phyloP scores from a whole-genome alignment of 2,888 invertebrate species.

The Crocallis elinguaria region DNA sequence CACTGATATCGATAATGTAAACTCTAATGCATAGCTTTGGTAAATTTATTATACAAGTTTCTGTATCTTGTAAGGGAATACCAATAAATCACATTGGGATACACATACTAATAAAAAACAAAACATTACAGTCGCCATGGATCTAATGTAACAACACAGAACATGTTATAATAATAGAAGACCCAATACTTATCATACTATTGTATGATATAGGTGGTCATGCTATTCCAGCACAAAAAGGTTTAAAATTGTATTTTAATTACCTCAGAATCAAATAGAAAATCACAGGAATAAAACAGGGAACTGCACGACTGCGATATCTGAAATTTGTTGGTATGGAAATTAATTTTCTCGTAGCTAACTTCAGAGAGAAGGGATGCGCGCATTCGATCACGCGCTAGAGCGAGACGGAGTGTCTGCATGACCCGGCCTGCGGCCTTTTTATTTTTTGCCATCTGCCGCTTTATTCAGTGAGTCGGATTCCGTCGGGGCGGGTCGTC shows the following conservation, averaged over 20 bases:
- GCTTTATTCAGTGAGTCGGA: constrained; percentile 69
- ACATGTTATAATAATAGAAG: too few species aligned
- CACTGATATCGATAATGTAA: too few species aligned
- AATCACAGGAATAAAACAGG: constrained; percentile 14
- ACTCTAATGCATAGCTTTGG: too few species aligned
- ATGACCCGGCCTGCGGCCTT: constrained; percentile 55
- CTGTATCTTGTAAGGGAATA: too few species aligned
- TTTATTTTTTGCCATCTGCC: constrained; percentile 58
- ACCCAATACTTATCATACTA: too few species aligned
- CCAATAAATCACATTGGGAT: constrained; percentile 1
- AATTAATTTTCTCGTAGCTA: constrained; percentile 26
- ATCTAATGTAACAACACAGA: too few species aligned
- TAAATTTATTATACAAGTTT: too few species aligned
- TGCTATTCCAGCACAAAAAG: neutral
- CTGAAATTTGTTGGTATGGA: constrained; percentile 20
- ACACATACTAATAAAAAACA: constrained; percentile 8
- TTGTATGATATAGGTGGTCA: neutral
- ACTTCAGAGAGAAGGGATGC: constrained; percentile 37
- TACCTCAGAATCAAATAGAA: too few species aligned
- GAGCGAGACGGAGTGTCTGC: constrained; percentile 58
- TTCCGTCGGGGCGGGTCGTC: constrained; percentile 82
- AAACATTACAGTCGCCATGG: constrained; percentile 18
- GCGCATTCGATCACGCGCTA: constrained; percentile 37
- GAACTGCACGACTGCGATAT: constrained; percentile 7
- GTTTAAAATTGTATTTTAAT: too few species aligned